Conservation (phyloP, 2,113 vertebrate species). For the Laticauda colubrina region DNA sequence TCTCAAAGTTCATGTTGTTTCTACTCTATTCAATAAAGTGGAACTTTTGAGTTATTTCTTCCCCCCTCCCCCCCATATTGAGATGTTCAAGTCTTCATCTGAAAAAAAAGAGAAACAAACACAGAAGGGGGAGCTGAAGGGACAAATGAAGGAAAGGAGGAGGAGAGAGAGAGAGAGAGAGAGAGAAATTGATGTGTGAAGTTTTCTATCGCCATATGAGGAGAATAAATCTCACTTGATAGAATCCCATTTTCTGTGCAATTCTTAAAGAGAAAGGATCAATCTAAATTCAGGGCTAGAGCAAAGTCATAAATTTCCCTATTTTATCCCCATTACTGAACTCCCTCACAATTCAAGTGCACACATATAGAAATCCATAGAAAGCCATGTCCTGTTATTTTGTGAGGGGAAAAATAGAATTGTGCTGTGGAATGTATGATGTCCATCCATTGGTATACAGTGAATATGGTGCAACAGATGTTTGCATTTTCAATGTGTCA, state of each 20-base stretch:
- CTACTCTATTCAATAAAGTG: neutral
- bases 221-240: neutral
- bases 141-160: neutral
- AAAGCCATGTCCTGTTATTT: neutral
- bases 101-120: neutral
- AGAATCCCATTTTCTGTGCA: neutral
- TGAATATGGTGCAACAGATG: neutral
- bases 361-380: neutral
- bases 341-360: neutral
- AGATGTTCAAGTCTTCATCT: neutral
- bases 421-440: neutral
- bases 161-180: fast-evolving
- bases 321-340: neutral
- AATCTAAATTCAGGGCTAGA: neutral
- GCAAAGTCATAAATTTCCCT: neutral
- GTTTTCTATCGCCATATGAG: neutral
- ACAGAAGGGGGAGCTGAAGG: neutral
- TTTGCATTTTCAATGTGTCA: neutral
- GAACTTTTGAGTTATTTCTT: neutral
- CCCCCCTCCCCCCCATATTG: neutral
- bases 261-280: neutral
- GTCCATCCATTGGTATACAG: neutral
- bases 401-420: neutral
- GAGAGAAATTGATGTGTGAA: neutral
- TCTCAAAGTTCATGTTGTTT: neutral